Evolutionary conservation across 2,113 vertebrate genomes (phyloP).

Genomic region (Dunckerocampus dactyliophorus): DNA sequence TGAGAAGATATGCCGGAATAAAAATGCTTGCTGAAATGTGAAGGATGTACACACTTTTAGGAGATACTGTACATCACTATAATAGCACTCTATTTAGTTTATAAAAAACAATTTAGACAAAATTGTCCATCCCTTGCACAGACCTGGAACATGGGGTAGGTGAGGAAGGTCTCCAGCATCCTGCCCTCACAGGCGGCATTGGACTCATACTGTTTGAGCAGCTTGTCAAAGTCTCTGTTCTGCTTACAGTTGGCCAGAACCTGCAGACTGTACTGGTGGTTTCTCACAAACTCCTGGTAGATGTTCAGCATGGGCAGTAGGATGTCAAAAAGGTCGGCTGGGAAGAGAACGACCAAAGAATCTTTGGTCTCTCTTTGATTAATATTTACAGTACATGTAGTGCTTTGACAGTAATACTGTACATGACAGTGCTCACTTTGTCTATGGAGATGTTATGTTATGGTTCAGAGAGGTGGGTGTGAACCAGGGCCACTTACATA

Average conservation of each 20-base stretch:
- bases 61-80: no score
- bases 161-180: conserved; percentile 98
- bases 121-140: neutral
- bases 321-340: conserved; percentile 98
- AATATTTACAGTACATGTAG: neutral
- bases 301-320: conserved; percentile 98
- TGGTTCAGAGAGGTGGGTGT: neutral
- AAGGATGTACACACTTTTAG: no score
- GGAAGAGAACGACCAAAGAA: conserved; percentile 31
- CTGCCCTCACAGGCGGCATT: conserved; percentile 93
- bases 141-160: conserved; percentile 99
- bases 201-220: conserved; percentile 95
- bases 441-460: neutral
- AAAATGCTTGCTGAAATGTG: no score
- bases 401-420: neutral
- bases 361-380: neutral
- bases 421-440: neutral
- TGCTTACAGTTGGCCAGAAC: conserved; percentile 98
- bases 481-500: neutral
- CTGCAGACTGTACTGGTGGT: conserved; percentile 97
- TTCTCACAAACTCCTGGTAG: conserved; percentile 98
- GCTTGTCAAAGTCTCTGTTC: conserved; percentile 99
- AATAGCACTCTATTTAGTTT: no score
- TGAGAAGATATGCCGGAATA: no score
- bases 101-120: neutral